Evolutionary conservation across 2,888 invertebrate genomes (phyloP).

Genomic region (Caprella mutica): DNA sequence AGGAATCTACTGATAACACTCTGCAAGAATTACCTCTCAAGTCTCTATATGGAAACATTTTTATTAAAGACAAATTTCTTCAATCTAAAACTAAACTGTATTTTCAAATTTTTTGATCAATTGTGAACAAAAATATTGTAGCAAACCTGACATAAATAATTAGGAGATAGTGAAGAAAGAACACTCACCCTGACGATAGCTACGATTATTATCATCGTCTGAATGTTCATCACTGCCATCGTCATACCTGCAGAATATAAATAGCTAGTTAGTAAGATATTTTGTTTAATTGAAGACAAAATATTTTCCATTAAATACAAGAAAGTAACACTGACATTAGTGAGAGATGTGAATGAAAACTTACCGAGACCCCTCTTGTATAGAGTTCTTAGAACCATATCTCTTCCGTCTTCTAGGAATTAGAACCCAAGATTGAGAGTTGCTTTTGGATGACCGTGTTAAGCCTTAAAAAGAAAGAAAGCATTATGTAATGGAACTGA

Average conservation of each 20-base stretch:
- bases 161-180: background rate
- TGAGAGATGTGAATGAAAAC: background rate
- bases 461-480: no score
- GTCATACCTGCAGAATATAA: background rate
- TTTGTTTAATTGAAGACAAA: background rate
- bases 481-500: no score
- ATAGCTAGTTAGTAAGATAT: background rate
- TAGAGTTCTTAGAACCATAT: background rate
- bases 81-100: background rate
- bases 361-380: no score
- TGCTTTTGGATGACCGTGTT: background rate
- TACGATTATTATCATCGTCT: background rate
- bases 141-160: background rate
- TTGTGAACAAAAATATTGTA: background rate
- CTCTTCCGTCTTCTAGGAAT: background rate
- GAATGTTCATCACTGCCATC: background rate
- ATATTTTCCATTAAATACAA: background rate
- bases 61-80: slow-evolving; percentile 10
- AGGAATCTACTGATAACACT: background rate
- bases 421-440: background rate
- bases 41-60: slow-evolving; percentile 7
- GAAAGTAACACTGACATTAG: background rate
- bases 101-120: background rate
- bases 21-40: slow-evolving; percentile 7
- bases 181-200: no score